A percentile compares a stretch with the other conserved stretches of the same genome.
phyloP scores from a whole-genome alignment of 1,140 invertebrate species.

The Lasioglossum albipes region DNA sequence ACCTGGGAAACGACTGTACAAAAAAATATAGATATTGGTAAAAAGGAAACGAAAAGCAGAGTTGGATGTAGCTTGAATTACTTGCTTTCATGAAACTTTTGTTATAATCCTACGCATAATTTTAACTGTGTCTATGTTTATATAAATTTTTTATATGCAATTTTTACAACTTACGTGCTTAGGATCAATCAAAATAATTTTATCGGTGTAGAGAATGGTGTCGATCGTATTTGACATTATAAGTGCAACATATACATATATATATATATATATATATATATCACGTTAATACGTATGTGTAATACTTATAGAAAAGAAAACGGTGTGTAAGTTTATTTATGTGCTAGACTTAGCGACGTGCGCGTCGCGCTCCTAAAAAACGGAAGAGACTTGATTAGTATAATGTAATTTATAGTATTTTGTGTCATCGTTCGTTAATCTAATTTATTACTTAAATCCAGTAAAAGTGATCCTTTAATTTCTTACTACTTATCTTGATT shows the following conservation, averaged over 20 bases:
- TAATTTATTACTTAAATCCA: slow-evolving; percentile 23
- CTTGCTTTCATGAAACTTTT: slow-evolving; percentile 36
- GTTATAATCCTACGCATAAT: slow-evolving; percentile 33
- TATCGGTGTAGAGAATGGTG: not conserved
- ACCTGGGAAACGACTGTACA: slow-evolving; percentile 93
- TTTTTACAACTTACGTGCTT: slow-evolving; percentile 8
- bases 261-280: too few species aligned
- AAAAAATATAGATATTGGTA: slow-evolving; percentile 93
- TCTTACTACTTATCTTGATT: slow-evolving; percentile 14
- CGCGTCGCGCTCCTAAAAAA: slow-evolving; percentile 11
- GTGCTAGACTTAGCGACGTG: slow-evolving; percentile 19
- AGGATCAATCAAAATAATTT: slow-evolving; percentile 30
- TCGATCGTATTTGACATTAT: slow-evolving; percentile 18
- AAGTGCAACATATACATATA: slow-evolving; percentile 11
- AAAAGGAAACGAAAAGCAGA: slow-evolving; percentile 56
- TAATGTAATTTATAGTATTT: slow-evolving; percentile 33
- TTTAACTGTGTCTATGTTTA: slow-evolving; percentile 43
- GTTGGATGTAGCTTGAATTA: slow-evolving; percentile 52
- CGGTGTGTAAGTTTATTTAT: slow-evolving; percentile 26
- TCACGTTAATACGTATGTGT: not conserved
- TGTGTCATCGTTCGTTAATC: slow-evolving; percentile 15
- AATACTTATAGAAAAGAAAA: not conserved
- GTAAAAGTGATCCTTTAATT: slow-evolving; percentile 13
- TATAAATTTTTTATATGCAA: slow-evolving; percentile 34
- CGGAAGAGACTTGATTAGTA: slow-evolving; percentile 30